Evolutionary conservation across 2,797 vertebrate genomes (phyloP), one percentile per base, ranked within the genome.

Genomic region (Phaenicophaeus curvirostris): DNA sequence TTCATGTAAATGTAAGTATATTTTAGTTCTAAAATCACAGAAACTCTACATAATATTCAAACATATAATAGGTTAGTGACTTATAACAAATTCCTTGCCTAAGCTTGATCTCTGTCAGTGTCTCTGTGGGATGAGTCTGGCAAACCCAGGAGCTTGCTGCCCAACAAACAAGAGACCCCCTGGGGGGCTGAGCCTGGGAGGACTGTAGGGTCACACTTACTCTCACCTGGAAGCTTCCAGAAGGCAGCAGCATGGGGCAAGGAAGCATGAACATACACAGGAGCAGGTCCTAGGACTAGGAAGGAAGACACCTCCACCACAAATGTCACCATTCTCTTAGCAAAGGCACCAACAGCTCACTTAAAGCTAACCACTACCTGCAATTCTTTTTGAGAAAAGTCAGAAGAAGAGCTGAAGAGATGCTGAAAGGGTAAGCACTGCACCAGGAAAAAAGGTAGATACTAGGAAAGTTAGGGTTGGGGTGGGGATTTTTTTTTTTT

Each of bases 141-240:
- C 31, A 78, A 78, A 50, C 3, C 11, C 57, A 48, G 25, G 7
- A 13, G 2, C 9, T 6, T 3, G 1, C 16, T 81, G 27, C 61
- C 53, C 21, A 53, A 8, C 11, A 57, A 44, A 57, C 5, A 25
- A 51, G 46, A 55, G 14, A 11, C 9, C 10, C 10, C 8, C 33
- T 41, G 44, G 6, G 6, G 31, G 23, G 18, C 28, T 71, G 48
- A 78, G 46, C 20, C 24, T 39, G 28, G 15, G 12, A 6, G 42
- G 30, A 21, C 42, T 78, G 5, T 31, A 20, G 37, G 50, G 8
- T 4, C n/a, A 25, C 0, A 0, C 8, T 85, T 23, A 19, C 23
- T 0, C 9, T 46, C 44, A 18, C 4, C 15, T 15, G 31, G 10
- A 17, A 73, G 37, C 13, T 31, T 41, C 11, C 73, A 76, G 33